phyloP scores from a whole-genome alignment of 2,113 vertebrate genomes.

The Cyanistes caeruleus region DNA sequence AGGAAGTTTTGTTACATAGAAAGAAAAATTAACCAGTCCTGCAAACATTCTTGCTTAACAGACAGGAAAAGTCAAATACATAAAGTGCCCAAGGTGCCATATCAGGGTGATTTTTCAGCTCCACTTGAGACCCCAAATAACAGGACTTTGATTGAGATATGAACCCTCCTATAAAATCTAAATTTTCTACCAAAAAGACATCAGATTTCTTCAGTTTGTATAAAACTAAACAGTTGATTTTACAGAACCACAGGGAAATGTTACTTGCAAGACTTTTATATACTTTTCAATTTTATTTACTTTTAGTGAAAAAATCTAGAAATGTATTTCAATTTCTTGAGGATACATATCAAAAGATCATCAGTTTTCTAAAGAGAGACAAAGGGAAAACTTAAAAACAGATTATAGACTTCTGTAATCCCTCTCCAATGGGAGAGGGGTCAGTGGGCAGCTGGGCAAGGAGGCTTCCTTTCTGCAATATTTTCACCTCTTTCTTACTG shows the following conservation, averaged over 20 bases:
- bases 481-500: not conserved
- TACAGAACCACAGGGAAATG: not conserved
- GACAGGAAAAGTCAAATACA: not conserved
- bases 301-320: not conserved
- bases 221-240: not conserved
- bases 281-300: not conserved
- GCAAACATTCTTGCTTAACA: not conserved
- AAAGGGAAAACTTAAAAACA: not conserved
- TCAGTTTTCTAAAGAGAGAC: not conserved
- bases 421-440: fast-evolving
- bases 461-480: not conserved
- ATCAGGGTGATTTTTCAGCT: not conserved
- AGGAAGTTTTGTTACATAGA: not conserved
- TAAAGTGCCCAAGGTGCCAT: not conserved
- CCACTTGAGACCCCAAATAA: not conserved
- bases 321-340: fast-evolving
- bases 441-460: not conserved
- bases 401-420: not conserved
- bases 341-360: fast-evolving
- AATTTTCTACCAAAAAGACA: not conserved
- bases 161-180: not conserved
- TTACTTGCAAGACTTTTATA: not conserved
- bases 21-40: not conserved
- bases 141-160: not conserved
- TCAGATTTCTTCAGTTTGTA: not conserved